Base-by-base conservation (phyloP, 2,113 vertebrate species). In the Gnathonemus echidnorhynchus region DNA sequence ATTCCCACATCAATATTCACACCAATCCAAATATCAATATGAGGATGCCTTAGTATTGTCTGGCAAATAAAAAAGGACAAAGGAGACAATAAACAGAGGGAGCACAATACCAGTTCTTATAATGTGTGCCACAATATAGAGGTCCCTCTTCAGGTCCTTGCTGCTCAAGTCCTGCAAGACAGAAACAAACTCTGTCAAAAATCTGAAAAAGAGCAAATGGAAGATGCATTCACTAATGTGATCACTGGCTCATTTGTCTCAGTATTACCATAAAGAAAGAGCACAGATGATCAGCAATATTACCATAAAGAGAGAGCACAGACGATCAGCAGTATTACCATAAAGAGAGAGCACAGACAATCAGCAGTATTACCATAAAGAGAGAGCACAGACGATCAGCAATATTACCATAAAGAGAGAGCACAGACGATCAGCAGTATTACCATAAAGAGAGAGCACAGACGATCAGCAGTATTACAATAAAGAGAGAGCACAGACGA, bases 141-240 rank as follows among this genome's bases (percentile, higher is more conserved):
- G 96, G 94, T 99, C 98, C 92, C 97, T 97, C 96, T 98, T 99
- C 96, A 98, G 95, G 93, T 99, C 98, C 95, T 98, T 99, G 94
- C 97, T 99, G 96, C 98, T 98, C 90, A 99, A 95, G 95, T 99
- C 98, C 98, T 99, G 90, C 53, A 91, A 92, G 74, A 92, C 27
- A 80, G 83, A 52, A 93, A 93, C 91, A 92, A 0, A 42, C 21
- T 58, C 21, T 39, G 39, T 74, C 19, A 87, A 83, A 52, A 17
- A n/a, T 15, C 9, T 70, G n/a, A n/a, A 66, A 31, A 5, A 42
- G 42, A 24, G 17, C 17, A 39, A 58, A 31, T 58, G 56, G 52
- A 58, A 85, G 4, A 11, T 46, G 24, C 83, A 85, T 48, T 8
- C 42, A 48, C 39, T 24, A 10, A 88, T 88, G 35, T 11, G 11